Evolutionary conservation across 2,113 vertebrate species (phyloP).

Genomic region (Cavia porcellus): DNA sequence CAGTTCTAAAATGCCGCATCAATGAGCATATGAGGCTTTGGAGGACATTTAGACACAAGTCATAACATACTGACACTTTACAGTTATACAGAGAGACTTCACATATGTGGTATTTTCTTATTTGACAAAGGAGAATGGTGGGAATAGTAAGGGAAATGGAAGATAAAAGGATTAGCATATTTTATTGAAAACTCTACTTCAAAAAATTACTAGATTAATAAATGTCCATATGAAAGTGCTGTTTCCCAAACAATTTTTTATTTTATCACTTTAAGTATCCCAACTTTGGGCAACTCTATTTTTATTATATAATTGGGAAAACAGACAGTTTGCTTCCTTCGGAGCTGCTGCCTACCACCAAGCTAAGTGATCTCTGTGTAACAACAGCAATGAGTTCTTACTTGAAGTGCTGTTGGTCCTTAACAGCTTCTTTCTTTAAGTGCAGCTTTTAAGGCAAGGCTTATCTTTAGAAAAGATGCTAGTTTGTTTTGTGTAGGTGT

Average conservation of each 20-base stretch:
- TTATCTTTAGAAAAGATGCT: not conserved
- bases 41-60: not conserved
- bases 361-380: not conserved
- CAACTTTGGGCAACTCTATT: not conserved
- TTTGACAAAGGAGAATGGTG: constrained; percentile 38
- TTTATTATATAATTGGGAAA: constrained; percentile 3
- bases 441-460: not conserved
- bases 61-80: not conserved
- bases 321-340: not conserved
- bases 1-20: not conserved
- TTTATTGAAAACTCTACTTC: constrained; percentile 8
- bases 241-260: not conserved
- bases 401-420: not conserved
- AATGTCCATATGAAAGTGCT: not conserved
- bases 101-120: not conserved
- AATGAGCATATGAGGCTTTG: not conserved
- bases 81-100: not conserved
- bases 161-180: not conserved
- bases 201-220: not conserved
- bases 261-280: constrained; percentile 1
- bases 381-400: not conserved
- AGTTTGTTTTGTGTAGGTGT: not conserved
- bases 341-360: not conserved
- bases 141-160: not conserved
- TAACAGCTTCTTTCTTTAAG: not conserved